phyloP scores from a whole-genome alignment of 2,113 vertebrate species.

The Melanotaenia duboulayi region DNA sequence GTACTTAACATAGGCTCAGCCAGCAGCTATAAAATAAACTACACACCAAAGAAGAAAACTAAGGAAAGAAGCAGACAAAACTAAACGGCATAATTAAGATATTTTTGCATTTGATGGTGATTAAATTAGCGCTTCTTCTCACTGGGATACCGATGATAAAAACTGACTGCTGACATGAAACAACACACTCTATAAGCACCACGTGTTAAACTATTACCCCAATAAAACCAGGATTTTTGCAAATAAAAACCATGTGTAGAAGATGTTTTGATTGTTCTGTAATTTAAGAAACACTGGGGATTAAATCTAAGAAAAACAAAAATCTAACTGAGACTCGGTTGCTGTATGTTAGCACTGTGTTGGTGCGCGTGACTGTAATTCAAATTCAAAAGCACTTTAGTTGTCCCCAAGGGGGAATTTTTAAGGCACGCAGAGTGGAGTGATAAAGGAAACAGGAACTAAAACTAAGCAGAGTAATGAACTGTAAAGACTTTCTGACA shows the following conservation, averaged over 20 bases:
- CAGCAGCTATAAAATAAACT: conserved; percentile 35
- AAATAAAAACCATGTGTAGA: too few relatives aligned
- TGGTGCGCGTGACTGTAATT: too few relatives aligned
- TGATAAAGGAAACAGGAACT: too few relatives aligned
- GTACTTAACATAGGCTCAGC: conserved; percentile 61
- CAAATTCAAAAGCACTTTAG: too few relatives aligned
- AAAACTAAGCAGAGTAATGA: too few relatives aligned
- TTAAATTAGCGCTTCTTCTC: conserved; percentile 34
- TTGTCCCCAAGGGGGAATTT: too few relatives aligned
- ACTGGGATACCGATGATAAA: conserved; percentile 11
- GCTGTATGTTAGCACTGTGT: too few relatives aligned
- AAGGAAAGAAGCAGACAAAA: conserved; percentile 13
- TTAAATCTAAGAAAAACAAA: background rate
- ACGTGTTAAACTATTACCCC: conserved; percentile 5
- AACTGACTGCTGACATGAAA: conserved; percentile 13
- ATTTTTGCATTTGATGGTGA: conserved; percentile 28
- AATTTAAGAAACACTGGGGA: too few relatives aligned
- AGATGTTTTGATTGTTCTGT: too few relatives aligned
- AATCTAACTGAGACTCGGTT: background rate
- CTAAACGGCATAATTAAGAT: conserved; percentile 33
- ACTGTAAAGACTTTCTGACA: too few relatives aligned
- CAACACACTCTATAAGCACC: background rate
- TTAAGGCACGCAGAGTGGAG: too few relatives aligned
- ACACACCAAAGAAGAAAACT: conserved; percentile 24
- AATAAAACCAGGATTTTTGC: background rate